Percentiles rank a stretch among this genome's conserved stretches.
Evolutionary conservation across 2,888 invertebrate species (phyloP).

Genomic region (Apamea crenata): DNA sequence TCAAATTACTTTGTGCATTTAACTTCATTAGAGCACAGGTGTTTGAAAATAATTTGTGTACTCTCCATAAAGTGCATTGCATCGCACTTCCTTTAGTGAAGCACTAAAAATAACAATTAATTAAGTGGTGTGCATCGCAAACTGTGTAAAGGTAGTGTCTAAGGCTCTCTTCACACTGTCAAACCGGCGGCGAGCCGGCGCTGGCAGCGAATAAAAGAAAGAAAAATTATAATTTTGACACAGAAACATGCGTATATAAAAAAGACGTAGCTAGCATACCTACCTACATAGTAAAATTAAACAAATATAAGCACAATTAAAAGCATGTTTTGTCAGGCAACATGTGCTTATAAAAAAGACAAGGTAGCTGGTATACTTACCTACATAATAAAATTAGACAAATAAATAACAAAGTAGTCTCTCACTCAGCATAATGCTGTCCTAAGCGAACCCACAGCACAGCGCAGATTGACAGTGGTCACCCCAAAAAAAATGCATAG

Average conservation of each 20-base stretch:
- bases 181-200: no score
- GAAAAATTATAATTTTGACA: neutral
- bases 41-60: constrained; percentile 40
- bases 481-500: no score
- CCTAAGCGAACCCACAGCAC: neutral
- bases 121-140: constrained; percentile 60
- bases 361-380: no score
- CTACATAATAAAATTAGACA: neutral
- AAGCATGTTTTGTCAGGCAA: no score
- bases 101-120: constrained; percentile 71
- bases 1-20: constrained; percentile 3
- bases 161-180: neutral
- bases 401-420: neutral
- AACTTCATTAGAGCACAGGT: constrained; percentile 14
- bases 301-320: neutral
- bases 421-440: neutral
- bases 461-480: neutral
- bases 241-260: neutral
- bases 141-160: constrained; percentile 34
- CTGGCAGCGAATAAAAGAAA: neutral
- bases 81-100: constrained; percentile 48
- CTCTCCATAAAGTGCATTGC: constrained; percentile 29
- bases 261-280: neutral
- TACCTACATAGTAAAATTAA: neutral
- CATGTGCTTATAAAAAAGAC: no score